Evolutionary conservation across 2,888 invertebrate species (phyloP), one percentile per base, ranked within the genome.

Genomic region (Brachypterus glaber): DNA sequence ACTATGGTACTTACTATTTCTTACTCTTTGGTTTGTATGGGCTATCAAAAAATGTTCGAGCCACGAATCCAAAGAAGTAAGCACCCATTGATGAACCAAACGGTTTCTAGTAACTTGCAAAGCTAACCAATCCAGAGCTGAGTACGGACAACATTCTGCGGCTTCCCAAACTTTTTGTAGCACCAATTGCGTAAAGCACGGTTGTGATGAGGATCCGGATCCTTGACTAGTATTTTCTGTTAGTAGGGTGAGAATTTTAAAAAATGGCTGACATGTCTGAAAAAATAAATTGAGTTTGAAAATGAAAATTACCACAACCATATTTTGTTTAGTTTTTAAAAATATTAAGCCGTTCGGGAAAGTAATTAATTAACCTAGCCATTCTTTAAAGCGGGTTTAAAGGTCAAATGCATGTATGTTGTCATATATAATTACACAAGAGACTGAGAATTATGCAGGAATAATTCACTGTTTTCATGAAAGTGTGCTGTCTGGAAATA

Each of bases 31-130:
- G 58, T 89, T 89, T 42, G 74, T 76, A 53, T 91, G 86, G 4
- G 82, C 86, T 41, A 93, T 74, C 40, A 93, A 72, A 63, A 88
- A 92, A 47, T 82, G 79, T 61, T 93, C 92, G 38, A 92, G 74
- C 92, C 93, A 93, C 15, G 79, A 82, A 48, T 91, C 90, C 51
- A 91, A 77, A n/a, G 86, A 86, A 51, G 82, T 83, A n/a, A 93
- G 69, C 9, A 91, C 89, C 87, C 90, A 92, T 31, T 84, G 77
- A 64, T 91, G 91, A 0, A 89, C 90, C 33, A 88, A 74, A 60
- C 91, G 86, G 67, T 91, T 93, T 42, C 91, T 76, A 0, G 90
- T 84, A 1, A 80, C 80, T 70, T 85, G 85, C 43, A 82, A 62
- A 4, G 88, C 84, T 39, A 93, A 71, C 93, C 93, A 93, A 63